Evolutionary conservation across 2,888 invertebrate species (phyloP).

Genomic region (Acrocera orbiculus): DNA sequence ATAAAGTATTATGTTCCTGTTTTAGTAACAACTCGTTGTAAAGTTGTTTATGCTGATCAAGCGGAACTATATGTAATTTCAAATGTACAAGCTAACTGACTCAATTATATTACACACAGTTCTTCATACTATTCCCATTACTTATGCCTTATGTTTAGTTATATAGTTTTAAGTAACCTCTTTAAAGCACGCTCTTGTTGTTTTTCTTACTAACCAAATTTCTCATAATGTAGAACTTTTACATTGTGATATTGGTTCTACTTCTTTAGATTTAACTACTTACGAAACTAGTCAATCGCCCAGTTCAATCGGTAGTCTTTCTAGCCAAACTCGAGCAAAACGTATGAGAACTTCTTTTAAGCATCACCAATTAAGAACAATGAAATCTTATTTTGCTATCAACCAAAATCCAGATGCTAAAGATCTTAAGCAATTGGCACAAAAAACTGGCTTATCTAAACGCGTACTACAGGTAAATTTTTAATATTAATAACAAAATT

Average conservation of each 20-base stretch:
- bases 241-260: slow-evolving; percentile 12
- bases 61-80: no score
- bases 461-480: slow-evolving; percentile 72
- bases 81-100: no score
- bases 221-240: slow-evolving; percentile 13
- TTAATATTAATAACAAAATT: no score
- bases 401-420: slow-evolving; percentile 98
- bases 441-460: slow-evolving; percentile 89
- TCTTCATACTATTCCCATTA: not conserved
- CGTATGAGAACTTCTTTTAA: slow-evolving; percentile 94
- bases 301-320: slow-evolving; percentile 11
- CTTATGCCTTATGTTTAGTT: not conserved
- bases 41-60: no score
- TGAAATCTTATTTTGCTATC: slow-evolving; percentile 93
- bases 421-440: slow-evolving; percentile 85
- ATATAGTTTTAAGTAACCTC: not conserved
- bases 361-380: slow-evolving; percentile 86
- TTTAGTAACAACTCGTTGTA: no score
- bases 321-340: slow-evolving; percentile 42
- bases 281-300: slow-evolving; percentile 16
- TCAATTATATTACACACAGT: not conserved
- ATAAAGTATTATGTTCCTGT: no score
- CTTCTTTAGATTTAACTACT: slow-evolving; percentile 13
- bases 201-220: no score
- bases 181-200: not conserved